Evolutionary conservation across 2,888 invertebrate genomes (phyloP).

Genomic region (Thereva nobilitata): DNA sequence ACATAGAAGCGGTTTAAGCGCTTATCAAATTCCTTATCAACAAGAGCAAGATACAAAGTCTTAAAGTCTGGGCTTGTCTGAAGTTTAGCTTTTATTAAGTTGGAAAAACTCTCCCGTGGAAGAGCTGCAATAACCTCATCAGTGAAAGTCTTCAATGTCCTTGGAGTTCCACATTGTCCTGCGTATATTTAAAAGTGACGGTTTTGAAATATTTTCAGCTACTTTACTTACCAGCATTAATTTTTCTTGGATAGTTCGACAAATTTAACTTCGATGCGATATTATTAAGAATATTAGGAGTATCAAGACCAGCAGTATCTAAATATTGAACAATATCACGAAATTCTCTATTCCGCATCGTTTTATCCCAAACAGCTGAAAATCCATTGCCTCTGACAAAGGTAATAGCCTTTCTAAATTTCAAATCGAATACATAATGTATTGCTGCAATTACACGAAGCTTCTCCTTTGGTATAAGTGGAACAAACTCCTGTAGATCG

Average conservation of each 20-base stretch:
- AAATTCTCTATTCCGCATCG: constrained; percentile 13
- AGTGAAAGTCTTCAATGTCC: constrained; percentile 3
- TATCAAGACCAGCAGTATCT: neutral
- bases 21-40: no score
- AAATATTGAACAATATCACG: constrained; percentile 5
- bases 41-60: neutral
- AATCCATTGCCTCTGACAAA: neutral
- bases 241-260: constrained; percentile 1
- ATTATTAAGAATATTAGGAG: neutral
- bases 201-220: neutral
- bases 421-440: constrained; percentile 2
- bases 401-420: constrained; percentile 16
- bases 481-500: constrained; percentile 11
- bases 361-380: constrained; percentile 1
- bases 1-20: no score
- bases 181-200: no score
- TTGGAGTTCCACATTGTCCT: no score
- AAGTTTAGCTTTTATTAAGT: constrained; percentile 9
- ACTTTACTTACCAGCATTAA: constrained; percentile 8
- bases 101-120: neutral
- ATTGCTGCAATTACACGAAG: neutral
- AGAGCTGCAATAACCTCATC: constrained; percentile 4
- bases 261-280: neutral
- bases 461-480: constrained; percentile 5
- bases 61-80: constrained; percentile 6